phyloP scores from a whole-genome alignment of 2,797 vertebrate genomes.

The Notolabrus celidotus region DNA sequence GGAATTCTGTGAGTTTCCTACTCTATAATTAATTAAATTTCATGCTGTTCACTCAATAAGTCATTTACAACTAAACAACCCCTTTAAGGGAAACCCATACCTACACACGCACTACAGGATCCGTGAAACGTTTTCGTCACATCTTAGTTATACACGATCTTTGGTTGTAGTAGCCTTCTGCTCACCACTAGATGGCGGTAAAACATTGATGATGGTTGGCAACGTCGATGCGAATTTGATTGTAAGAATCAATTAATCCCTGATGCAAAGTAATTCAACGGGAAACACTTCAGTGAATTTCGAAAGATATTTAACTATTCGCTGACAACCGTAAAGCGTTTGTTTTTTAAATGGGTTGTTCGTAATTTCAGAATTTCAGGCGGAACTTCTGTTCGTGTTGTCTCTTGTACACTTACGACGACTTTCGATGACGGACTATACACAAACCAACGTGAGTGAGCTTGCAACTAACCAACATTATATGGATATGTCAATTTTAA shows the following conservation, averaged over 20 bases:
- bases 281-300: too few species aligned
- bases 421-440: conserved; percentile 57
- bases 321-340: too few species aligned
- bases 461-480: too few species aligned
- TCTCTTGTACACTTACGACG: conserved; percentile 27
- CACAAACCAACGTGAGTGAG: conserved; percentile 43
- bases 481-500: too few species aligned
- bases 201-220: not conserved
- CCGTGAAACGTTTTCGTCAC: not conserved
- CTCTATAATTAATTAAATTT: not conserved
- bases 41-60: accelerated
- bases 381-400: conserved; percentile 44
- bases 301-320: too few species aligned
- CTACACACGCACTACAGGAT: conserved; percentile 10
- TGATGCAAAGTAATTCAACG: too few species aligned
- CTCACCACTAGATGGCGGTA: conserved; percentile 32
- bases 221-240: accelerated
- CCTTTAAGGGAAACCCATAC: accelerated
- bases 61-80: accelerated
- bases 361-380: too few species aligned
- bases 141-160: conserved; percentile 4
- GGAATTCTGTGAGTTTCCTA: accelerated
- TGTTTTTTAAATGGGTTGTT: too few species aligned
- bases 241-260: too few species aligned
- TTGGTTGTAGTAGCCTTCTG: not conserved